These are phyloP conservation scores for Callithrix jacchus DNA, from an alignment of 2,113 vertebrate species.

Conservation along the genomic window DNA sequence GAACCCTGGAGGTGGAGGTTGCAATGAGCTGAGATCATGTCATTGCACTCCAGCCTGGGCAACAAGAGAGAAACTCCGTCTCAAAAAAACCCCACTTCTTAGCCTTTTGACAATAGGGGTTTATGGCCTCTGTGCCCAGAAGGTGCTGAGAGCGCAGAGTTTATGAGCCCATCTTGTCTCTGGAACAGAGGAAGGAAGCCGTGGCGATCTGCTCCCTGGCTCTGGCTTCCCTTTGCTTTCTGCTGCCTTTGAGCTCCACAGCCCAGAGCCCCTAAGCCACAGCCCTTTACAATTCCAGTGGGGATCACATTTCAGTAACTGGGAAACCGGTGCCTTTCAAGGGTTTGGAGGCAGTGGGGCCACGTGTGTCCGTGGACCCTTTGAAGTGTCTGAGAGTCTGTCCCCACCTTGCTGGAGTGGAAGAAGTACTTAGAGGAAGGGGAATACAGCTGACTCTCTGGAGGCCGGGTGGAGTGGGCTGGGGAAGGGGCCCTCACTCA, in stretches of 20 bases:
- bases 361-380: neutral
- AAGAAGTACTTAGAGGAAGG: neutral
- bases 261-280: neutral
- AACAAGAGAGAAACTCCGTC: too few relatives aligned
- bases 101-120: fast-evolving
- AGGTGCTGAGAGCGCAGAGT: fast-evolving
- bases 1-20: too few relatives aligned
- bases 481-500: slow-evolving; percentile 66
- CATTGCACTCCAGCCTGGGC: too few relatives aligned
- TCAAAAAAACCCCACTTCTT: too few relatives aligned
- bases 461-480: neutral
- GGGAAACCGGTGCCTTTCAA: fast-evolving
- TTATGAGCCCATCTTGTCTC: neutral
- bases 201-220: fast-evolving
- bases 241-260: neutral
- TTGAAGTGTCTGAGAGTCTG: too few relatives aligned
- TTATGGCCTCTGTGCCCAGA: neutral
- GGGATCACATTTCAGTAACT: fast-evolving
- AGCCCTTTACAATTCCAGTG: fast-evolving
- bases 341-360: neutral
- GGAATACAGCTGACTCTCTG: too few relatives aligned
- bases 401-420: too few relatives aligned
- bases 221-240: too few relatives aligned
- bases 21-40: too few relatives aligned
- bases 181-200: too few relatives aligned